Conservation (phyloP, 2,888 invertebrate species). For the Frankliniella intonsa region DNA sequence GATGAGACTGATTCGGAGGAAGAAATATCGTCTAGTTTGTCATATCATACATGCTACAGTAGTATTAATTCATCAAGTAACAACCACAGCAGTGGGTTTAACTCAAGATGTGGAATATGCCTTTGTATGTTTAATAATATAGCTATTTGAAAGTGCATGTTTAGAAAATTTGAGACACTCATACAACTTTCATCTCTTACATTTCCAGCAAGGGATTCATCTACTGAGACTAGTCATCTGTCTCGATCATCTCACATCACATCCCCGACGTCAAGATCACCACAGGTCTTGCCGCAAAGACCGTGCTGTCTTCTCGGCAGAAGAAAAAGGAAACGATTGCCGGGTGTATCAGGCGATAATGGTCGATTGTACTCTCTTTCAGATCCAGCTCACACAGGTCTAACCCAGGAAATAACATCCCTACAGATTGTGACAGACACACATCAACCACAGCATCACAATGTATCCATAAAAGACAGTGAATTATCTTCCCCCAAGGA, state of each 20-base stretch:
- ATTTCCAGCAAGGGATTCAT: neutral
- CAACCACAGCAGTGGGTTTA: neutral
- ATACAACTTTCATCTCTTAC: neutral
- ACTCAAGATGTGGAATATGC: conserved; percentile 4
- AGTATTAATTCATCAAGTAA: conserved; percentile 16
- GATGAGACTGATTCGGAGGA: conserved; percentile 6
- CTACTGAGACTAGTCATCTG: neutral
- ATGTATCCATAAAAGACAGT: neutral
- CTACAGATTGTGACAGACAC: conserved; percentile 50
- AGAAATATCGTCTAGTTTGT: neutral
- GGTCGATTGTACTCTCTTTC: neutral
- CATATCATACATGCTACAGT: conserved; percentile 30
- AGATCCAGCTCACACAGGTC: conserved; percentile 52
- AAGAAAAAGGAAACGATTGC: neutral
- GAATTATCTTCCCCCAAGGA: neutral
- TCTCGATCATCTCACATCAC: neutral
- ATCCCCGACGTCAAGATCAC: neutral
- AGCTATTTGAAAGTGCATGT: too few relatives aligned
- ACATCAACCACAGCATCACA: neutral
- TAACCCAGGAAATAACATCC: conserved; percentile 66
- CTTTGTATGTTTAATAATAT: neutral
- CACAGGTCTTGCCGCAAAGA: neutral
- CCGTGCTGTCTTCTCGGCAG: neutral
- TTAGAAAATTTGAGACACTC: too few relatives aligned
- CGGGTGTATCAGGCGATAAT: neutral